These are phyloP conservation scores for Perodicticus potto DNA, from an alignment of 2,797 vertebrate species.

Conservation along the genomic window DNA sequence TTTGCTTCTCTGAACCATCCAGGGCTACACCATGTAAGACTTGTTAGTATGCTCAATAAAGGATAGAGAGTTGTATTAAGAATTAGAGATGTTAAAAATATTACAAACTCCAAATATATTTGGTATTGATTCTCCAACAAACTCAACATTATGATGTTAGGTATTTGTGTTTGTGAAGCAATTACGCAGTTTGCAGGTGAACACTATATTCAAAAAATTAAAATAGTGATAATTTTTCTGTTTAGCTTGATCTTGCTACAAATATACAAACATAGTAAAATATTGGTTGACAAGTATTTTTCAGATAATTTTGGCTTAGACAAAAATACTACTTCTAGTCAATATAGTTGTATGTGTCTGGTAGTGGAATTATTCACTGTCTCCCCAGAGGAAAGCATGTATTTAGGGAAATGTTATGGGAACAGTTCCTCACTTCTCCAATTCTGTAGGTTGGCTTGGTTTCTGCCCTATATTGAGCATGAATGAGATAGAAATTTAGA, in stretches of 20 bases:
- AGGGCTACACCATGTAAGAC: conserved; percentile 18
- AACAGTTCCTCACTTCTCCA: not conserved
- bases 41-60: conserved; percentile 26
- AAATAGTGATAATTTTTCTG: not conserved
- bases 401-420: not conserved
- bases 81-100: not conserved
- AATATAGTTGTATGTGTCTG: not conserved
- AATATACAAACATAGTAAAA: not conserved
- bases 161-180: not conserved
- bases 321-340: not conserved
- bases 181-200: not conserved
- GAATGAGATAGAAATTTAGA: not conserved
- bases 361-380: fast-evolving
- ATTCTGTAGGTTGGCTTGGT: not conserved
- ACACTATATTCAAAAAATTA: conserved; percentile 13
- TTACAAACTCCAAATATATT: not conserved
- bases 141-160: not conserved
- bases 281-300: not conserved
- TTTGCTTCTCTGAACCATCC: conserved; percentile 30
- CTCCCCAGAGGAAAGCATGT: not conserved
- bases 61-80: not conserved
- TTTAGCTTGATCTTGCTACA: not conserved
- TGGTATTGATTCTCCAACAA: conserved; percentile 1
- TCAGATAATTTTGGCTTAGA: conserved; percentile 7
- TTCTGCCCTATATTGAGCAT: not conserved